Evolutionary conservation across 1,140 invertebrate genomes (phyloP).

Genomic region (Polypedilum pembai): DNA sequence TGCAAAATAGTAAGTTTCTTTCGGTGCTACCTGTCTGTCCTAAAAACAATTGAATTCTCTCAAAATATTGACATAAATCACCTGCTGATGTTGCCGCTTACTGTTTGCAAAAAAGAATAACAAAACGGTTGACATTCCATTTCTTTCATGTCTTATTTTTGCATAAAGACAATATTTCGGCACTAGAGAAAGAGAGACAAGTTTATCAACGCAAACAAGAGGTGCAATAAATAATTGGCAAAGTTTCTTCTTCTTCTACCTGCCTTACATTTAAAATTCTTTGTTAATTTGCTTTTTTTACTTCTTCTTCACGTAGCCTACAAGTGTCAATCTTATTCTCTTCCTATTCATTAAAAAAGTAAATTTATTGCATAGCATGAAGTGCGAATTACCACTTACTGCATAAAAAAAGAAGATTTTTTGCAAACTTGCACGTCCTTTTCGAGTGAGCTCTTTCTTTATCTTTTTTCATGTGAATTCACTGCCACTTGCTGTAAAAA

Average conservation of each 20-base stretch:
- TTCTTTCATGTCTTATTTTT: no score
- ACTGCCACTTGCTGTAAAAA: no score
- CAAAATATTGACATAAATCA: conserved; percentile 28
- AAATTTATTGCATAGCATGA: conserved; percentile 7
- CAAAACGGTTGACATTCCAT: no score
- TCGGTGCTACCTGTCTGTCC: not conserved
- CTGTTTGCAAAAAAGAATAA: not conserved
- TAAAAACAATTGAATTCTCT: conserved; percentile 4
- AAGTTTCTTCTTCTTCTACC: not conserved
- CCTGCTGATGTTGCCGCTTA: not conserved
- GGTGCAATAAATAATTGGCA: not conserved
- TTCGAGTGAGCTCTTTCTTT: no score
- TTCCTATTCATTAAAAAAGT: not conserved
- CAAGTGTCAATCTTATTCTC: not conserved
- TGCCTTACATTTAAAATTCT: not conserved
- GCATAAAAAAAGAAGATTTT: not conserved
- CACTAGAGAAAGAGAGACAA: not conserved
- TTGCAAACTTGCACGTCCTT: not conserved
- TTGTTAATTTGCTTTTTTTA: no score
- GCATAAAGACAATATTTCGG: not conserved
- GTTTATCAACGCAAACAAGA: not conserved
- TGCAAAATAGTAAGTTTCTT: not conserved
- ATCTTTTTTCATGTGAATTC: no score
- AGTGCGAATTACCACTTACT: not conserved
- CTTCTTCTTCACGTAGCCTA: not conserved